Conservation (phyloP, 2,888 invertebrate genomes). For the Lutraria lutraria region DNA sequence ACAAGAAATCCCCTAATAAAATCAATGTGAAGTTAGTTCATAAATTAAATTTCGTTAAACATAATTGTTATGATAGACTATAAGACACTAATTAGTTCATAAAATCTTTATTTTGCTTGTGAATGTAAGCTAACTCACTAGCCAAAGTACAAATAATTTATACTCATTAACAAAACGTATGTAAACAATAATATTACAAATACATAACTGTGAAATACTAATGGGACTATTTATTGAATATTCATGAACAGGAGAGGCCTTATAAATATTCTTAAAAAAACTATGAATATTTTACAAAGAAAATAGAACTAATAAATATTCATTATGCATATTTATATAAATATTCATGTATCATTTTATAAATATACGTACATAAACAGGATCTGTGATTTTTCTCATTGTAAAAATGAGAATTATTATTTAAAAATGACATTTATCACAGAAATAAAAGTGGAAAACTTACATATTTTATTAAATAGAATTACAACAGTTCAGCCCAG, state of each 20-base stretch:
- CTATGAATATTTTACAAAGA: not conserved
- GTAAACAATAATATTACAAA: conserved; percentile 17
- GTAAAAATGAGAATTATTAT: no score
- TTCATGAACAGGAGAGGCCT: not conserved
- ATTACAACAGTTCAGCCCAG: no score
- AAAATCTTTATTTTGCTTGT: not conserved
- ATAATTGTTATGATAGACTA: no score
- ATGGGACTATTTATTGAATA: conserved; percentile 5
- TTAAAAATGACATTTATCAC: no score
- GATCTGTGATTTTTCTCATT: not conserved
- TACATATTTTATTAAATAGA: no score
- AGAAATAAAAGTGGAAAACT: no score
- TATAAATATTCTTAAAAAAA: conserved; percentile 8
- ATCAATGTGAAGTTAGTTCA: no score
- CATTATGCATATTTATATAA: conserved; percentile 8
- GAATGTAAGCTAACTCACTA: not conserved
- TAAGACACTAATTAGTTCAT: not conserved
- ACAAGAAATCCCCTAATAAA: no score
- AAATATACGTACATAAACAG: not conserved
- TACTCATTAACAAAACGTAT: conserved; percentile 6
- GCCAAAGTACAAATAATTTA: conserved; percentile 9
- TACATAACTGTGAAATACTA: not conserved
- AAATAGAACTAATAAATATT: conserved; percentile 14
- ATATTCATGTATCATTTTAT: not conserved
- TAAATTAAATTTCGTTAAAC: no score